Base-by-base conservation (phyloP, 2,113 vertebrate species). In the Stegastes partitus region DNA sequence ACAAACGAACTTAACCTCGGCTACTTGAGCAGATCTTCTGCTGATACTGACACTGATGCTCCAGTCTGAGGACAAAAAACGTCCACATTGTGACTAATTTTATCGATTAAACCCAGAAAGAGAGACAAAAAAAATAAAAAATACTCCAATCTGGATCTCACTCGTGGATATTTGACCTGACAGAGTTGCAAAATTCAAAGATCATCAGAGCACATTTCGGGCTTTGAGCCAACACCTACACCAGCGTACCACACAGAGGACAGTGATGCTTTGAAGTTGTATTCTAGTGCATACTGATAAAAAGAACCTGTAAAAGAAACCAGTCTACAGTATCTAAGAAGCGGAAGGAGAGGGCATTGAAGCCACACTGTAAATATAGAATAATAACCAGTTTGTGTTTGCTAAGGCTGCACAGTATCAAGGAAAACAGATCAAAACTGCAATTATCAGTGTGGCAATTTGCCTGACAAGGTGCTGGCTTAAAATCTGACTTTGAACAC, bases 351-450 rank as follows among this genome's bases (percentile, higher is more conserved):
- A 89, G 91, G 91, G 89, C 90, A 72, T 89, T 78, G 88, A 83
- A 91, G 92, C 91, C 91, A 90, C 90, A 89, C 91, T 92, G 87
- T 91, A 92, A 91, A 89, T 91, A 87, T 80, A 87, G 75, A 86
- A 88, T 87, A 88, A 89, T 68, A 87, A 91, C 82, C 87, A 85
- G 82, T 84, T 86, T 81, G 64, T 82, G 59, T 85, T 77, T 77
- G 82, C 87, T 73, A 79, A 89, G 89, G 88, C 92, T 92, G 92
- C 87, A 91, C 85, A 84, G 80, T 28, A 63, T 74, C 51, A 8
- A 44, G 68, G 53, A 23, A 23, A 31, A 39, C 59, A 56, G 28
- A 71, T 39, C 19, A 11, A 50, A 69, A 55, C 19, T 57, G 26
- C 45, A 56, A 69, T 79, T 64, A 66, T 66, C 53, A 28, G 45